Conservation (phyloP, 2,888 invertebrate species). For the Dione vanillae region DNA sequence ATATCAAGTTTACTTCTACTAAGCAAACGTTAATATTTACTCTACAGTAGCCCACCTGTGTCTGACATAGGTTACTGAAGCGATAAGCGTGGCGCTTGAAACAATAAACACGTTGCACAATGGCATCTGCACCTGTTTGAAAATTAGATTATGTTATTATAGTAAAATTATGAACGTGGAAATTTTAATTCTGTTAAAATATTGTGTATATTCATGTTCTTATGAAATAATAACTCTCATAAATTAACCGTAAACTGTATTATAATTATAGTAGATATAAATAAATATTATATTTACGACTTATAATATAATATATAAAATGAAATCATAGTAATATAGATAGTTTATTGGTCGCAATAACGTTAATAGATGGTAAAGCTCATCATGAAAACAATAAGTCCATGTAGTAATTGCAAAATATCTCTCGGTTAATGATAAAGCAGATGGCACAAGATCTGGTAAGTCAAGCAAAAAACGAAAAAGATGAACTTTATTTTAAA, state of each 20-base stretch:
- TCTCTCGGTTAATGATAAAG: not conserved
- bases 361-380: too few species aligned
- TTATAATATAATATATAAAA: too few species aligned
- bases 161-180: not conserved
- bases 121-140: not conserved
- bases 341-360: too few species aligned
- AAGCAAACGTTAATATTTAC: not conserved
- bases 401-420: not conserved
- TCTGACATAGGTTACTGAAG: slow-evolving; percentile 18
- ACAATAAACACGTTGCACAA: slow-evolving; percentile 1
- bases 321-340: too few species aligned
- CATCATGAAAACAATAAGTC: too few species aligned
- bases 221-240: too few species aligned
- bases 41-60: not conserved
- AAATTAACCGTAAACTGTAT: too few species aligned
- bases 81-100: not conserved
- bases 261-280: too few species aligned
- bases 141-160: slow-evolving; percentile 7
- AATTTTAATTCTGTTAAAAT: not conserved
- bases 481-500: too few species aligned
- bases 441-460: too few species aligned
- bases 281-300: too few species aligned
- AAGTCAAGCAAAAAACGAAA: too few species aligned
- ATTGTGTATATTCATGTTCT: not conserved
- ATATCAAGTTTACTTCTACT: not conserved